Percentiles rank a stretch among this genome's conserved stretches.
Evolutionary conservation across 92 coral and sea anemone genomes (phyloP).

Genomic region (Anthopleura xanthogrammica): DNA sequence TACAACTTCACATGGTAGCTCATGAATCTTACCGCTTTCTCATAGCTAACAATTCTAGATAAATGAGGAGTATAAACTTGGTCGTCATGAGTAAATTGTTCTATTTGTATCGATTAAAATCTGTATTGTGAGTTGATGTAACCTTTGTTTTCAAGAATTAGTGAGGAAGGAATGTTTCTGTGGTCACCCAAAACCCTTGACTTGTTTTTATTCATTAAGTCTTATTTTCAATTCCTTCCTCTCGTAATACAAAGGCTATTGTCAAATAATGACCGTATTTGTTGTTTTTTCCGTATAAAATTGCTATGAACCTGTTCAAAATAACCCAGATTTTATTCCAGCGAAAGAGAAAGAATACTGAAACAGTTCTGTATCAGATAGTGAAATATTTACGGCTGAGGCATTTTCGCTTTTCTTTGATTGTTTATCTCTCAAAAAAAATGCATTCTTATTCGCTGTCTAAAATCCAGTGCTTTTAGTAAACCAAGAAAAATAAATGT

Average conservation of each 20-base stretch:
- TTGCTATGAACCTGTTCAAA: conserved; percentile 1
- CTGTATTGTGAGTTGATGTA: not conserved
- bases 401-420: conserved; percentile 12
- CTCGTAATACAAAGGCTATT: conserved; percentile 31
- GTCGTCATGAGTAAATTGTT: not conserved
- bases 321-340: not conserved
- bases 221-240: not conserved
- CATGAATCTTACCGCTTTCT: not conserved
- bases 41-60: not conserved
- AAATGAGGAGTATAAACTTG: not conserved
- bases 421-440: conserved; percentile 5
- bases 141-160: not conserved
- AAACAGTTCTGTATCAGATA: conserved; percentile 6
- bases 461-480: conserved; percentile 2
- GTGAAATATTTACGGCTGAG: not conserved
- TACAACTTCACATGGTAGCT: conserved; percentile 10
- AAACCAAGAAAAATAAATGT: conserved; percentile 4
- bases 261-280: conserved; percentile 20
- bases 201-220: conserved; percentile 5
- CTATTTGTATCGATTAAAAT: not conserved
- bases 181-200: conserved; percentile 13
- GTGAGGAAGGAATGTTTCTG: conserved; percentile 18
- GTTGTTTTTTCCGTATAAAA: not conserved
- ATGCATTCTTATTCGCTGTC: not conserved
- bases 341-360: not conserved